These are phyloP conservation scores for Lasioglossum figueresi DNA, from an alignment of 2,888 invertebrate genomes.

Conservation along the genomic window DNA sequence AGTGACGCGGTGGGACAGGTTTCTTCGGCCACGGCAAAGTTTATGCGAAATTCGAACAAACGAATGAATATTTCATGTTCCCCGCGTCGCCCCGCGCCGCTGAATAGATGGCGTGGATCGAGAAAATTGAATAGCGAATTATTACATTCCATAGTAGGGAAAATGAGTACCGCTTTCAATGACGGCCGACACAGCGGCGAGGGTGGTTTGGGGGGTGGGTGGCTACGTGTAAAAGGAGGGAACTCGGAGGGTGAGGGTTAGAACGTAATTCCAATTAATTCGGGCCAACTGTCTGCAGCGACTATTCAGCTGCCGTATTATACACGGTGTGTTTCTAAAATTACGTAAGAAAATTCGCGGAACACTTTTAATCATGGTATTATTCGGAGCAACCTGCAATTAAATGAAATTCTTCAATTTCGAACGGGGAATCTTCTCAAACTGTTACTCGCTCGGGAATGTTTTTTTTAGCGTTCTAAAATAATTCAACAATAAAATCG, in stretches of 20 bases:
- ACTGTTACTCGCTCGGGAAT: not conserved
- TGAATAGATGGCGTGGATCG: conserved; percentile 53
- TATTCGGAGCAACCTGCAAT: not conserved
- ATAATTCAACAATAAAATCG: not conserved
- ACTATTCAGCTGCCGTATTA: conserved; percentile 29
- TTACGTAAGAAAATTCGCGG: not conserved
- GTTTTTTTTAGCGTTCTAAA: not conserved
- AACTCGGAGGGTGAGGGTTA: conserved; percentile 32
- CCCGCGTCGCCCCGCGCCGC: conserved; percentile 1
- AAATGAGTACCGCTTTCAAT: conserved; percentile 58
- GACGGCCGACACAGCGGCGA: conserved; percentile 15
- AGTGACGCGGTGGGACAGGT: not conserved
- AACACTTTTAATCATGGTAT: not conserved
- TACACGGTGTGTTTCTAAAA: conserved; percentile 18
- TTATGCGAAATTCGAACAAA: conserved; percentile 28
- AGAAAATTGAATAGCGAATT: conserved; percentile 62
- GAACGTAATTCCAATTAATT: conserved; percentile 64
- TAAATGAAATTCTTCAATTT: too few relatives aligned
- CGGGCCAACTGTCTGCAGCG: conserved; percentile 39
- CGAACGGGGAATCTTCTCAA: not conserved
- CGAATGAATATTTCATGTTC: conserved; percentile 52
- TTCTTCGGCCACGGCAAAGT: conserved; percentile 18
- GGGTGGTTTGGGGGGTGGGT: not conserved
- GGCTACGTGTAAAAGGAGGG: conserved; percentile 12
- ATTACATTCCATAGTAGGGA: conserved; percentile 56